Base-by-base conservation (phyloP, 2,113 vertebrate genomes). In the Anas platyrhynchos region DNA sequence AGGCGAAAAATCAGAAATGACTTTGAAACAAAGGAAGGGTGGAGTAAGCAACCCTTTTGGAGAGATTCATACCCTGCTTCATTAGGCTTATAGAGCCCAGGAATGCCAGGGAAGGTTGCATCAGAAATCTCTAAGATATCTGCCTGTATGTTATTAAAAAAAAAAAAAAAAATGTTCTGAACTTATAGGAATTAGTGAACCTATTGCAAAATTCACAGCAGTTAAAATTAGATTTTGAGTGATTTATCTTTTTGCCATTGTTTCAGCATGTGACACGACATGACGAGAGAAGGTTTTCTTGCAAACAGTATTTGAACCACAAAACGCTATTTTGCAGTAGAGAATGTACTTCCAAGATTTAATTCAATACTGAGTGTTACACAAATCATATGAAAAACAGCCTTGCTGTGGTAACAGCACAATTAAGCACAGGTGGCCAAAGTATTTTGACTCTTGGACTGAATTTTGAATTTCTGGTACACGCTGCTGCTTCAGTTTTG, bases 11-110 rank as follows among this genome's bases (percentile, higher is more conserved):
- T 75, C 80, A 93, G 54, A 94, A 96, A 92, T 1, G 0, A n/a
- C 73, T 91, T 73, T 2, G 63, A 94, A 96, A 95, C 88, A 96
- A 93, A 96, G 94, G 90, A 96, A 94, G 92, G 90, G 96, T 94
- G 92, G 93, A 91, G 88, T 76, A 87, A 86, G 62, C 54, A 85
- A 50, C 55, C 22, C 36, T 82, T 96, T 73, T 63, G 34, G 54
- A 89, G 66, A 82, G 44, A 63, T 56, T 95, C 91, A 27, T 16
- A 32, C 16, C 56, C 46, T 75, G 21, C 34, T 79, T 94, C n/a
- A 7, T 78, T 55, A 56, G 86, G 61, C 71, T 91, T 88, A 58
- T 58, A 81, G 76, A 84, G 77, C 26, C 27, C 65, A 92, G 68
- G 68, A 86, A 86, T 75, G 62, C 34, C 65, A 84, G 13, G 52